These are phyloP conservation scores for Nudaria mundana DNA, from an alignment of 2,888 invertebrate species.

Conservation along the genomic window DNA sequence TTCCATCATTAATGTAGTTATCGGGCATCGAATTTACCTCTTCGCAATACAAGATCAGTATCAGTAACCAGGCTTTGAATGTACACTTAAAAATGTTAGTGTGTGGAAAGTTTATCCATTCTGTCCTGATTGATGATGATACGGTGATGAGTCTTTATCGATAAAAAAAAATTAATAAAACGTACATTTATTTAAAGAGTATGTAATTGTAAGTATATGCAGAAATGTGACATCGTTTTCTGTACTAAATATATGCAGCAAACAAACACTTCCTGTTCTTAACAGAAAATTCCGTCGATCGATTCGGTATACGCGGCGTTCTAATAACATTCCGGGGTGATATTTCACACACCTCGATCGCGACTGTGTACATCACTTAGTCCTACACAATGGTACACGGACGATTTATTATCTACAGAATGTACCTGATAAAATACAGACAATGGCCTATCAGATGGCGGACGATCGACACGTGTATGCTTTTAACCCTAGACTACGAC, in stretches of 20 bases:
- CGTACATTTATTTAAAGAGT: no score
- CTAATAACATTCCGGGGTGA: slow-evolving; percentile 72
- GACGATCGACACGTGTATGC: slow-evolving; percentile 73
- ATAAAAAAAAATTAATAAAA: no score
- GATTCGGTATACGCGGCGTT: slow-evolving; percentile 61
- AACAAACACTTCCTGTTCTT: slow-evolving; percentile 49
- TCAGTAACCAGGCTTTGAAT: no score
- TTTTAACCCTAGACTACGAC: slow-evolving; percentile 73
- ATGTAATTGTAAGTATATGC: no score
- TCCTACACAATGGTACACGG: slow-evolving; percentile 60
- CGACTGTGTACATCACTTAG: slow-evolving; percentile 49
- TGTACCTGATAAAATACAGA: slow-evolving; percentile 68
- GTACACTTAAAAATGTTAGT: no score
- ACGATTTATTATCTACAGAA: slow-evolving; percentile 74
- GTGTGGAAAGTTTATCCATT: no score
- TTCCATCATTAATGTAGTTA: no score
- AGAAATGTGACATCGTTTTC: no score
- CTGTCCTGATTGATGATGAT: no score
- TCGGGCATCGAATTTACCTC: no score
- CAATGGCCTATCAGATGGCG: slow-evolving; percentile 71
- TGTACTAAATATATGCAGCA: slow-evolving; percentile 32
- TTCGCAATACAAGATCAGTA: no score
- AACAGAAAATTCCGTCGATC: slow-evolving; percentile 56
- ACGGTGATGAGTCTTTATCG: no score
- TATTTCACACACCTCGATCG: slow-evolving; percentile 57